Evolutionary conservation across 2,797 vertebrate genomes (phyloP), one percentile per base, ranked within the genome.

Genomic region (Hippopotamyrus pictus): DNA sequence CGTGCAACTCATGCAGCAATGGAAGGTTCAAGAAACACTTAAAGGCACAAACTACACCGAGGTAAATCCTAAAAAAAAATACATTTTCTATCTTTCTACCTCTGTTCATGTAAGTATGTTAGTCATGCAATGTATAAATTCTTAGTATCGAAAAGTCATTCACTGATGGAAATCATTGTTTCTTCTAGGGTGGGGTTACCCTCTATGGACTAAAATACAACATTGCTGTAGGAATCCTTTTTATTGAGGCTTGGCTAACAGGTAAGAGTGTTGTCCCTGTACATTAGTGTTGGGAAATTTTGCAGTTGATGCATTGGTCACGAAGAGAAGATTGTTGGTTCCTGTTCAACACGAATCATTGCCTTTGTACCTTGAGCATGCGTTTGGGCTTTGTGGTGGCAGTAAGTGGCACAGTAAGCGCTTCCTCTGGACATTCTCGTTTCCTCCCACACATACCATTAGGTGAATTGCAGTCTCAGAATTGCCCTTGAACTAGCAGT

Each of bases 191-290:
- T 91, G 96, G 95, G 82, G 95, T 97, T 12, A 96, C 95, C 11
- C 91, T 96, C 46, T 7, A 92, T 88, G 96, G 96, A 82, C 89
- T 97, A 73, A 96, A 94, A 90, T 92, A 96, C 73, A 97, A 96
- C 92, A 96, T 95, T 89, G 93, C 94, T 73, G 94, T 96, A 19
- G 95, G 96, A 0, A 91, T 97, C 88, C 95, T 97, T 62, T 97
- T 97, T 46, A 95, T 97, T 41, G 91, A 96, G 19, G 95, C 96
- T 3, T 97, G 97, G 97, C 93, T 97, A 1, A 95, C 94, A 93
- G 96, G 95, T 97, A 90, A 89, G 91, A 88, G 11, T 44, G 41
- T 41, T 41, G 4, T 41, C 41, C 41, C 41, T 41, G 41, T 41
- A 41, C 41, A 41, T 41, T 41, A 41, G 41, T 41, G 5, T 54